Evolutionary conservation across 2,888 invertebrate genomes (phyloP), one percentile per base, ranked within the genome.

Genomic region (Eutolmus rufibarbis): DNA sequence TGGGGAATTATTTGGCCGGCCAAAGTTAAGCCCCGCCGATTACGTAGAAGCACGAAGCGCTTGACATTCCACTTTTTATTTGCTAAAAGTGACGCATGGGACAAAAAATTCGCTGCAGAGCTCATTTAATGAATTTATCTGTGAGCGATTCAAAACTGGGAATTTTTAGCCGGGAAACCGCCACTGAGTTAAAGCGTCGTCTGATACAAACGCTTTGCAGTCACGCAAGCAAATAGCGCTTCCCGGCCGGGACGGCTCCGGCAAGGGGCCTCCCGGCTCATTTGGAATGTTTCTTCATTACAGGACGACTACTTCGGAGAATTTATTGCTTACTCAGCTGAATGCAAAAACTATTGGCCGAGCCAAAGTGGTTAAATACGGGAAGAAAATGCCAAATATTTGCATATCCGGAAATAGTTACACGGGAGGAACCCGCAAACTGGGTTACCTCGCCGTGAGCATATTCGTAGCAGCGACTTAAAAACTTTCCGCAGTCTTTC

Each of bases 301-400:
- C 51, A 28, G 43, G 40, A 28, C 31, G 79, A 51, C 51, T 79
- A 31, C 79, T 79, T 79, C 79, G 51, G 56, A 51, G 16, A 51
- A 79, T 79, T 79, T 79, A 51, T 51, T 79, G 79, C 79, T 79
- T 79, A 79, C 51, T 79, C 51, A 79, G 7, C 51, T 14, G 79
- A 51, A 79, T 79, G 51, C 51, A 79, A 79, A 79, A 51, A 51
- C 51, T 79, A 46, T 28, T 51, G 46, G 31, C 51, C 79, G 14
- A 51, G 51, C 51, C 23, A 79, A 51, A 28, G n/a, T 51, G 79
- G 79, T 79, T 79, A 79, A 28, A 31, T 79, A 51, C 51, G 51
- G 28, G 28, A 79, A 51, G 14, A 46, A 79, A 79, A 43, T 40
- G 46, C 78, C 37, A 78, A 79, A 79, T 79, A 34, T 79, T 79